Base-by-base conservation (phyloP, 2,797 vertebrate species). In the Mustela erminea region DNA sequence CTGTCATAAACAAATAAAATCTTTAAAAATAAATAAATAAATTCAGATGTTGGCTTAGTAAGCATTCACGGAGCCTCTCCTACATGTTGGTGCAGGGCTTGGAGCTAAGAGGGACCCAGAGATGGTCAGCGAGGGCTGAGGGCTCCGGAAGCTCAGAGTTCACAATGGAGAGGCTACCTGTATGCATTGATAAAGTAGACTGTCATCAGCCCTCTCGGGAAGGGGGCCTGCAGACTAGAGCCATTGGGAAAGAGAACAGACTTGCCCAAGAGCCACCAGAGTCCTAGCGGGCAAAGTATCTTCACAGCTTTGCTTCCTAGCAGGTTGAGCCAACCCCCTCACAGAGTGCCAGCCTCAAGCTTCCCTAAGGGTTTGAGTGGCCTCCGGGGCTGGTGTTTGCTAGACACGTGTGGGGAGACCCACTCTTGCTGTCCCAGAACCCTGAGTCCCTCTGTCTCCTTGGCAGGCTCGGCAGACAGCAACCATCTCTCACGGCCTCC, bases 231-330 rank as follows among this genome's bases (percentile, higher is more conserved):
- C 10, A 84, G 75, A 60, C 13, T 23, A 38, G 32, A 58, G 54
- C 17, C 54, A 10, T 41, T n/a, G 38, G 90, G 56, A 74, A 78
- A 75, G 70, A 35, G 41, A 15, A 10, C 5, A 84, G 80, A 81
- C 10, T 56, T 7, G 3, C 8, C 0, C 0, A 80, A 87, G 32
- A 62, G 25, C 23, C 38, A 0, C 20, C 77, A 41, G 41, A 25
- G 13, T 75, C 52, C 10, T 92, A 92, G 35, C 1, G 23, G 29
- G n/a, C 64, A 43, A 72, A 58, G n/a, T 1, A 0, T 7, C 32
- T 52, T 78, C 8, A 29, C 35, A 25, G 20, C 21, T 43, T 52
- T 12, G 27, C 35, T 92, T 14, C 29, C 32, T 6, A 5, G 77
- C 21, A 32, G 25, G 20, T 43, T 60, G 12, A 49, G 49, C 49